Conservation (phyloP, 1,140 invertebrate genomes). For the Leptoteleia sp. region DNA sequence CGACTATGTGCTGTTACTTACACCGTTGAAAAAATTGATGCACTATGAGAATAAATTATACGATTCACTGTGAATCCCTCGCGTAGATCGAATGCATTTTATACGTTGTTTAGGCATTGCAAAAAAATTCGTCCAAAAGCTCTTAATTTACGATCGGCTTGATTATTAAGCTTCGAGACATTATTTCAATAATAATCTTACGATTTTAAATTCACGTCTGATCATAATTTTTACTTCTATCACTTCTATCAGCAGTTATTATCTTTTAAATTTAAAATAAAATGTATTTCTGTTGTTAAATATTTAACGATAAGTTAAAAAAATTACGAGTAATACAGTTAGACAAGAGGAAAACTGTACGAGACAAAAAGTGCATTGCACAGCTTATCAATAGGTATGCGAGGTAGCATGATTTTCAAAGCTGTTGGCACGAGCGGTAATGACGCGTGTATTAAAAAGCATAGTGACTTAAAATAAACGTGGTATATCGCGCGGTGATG, state of each 20-base stretch:
- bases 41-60: constrained; percentile 56
- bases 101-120: constrained; percentile 49
- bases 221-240: neutral
- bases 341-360: too few relatives aligned
- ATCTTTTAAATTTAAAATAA: too few relatives aligned
- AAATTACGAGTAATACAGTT: too few relatives aligned
- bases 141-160: constrained; percentile 31
- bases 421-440: constrained; percentile 71
- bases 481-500: constrained; percentile 71
- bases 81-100: constrained; percentile 60
- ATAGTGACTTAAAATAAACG: constrained; percentile 77
- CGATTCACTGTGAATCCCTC: constrained; percentile 57
- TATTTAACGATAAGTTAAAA: too few relatives aligned
- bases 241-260: too few relatives aligned
- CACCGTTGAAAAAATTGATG: constrained; percentile 56
- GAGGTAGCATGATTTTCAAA: constrained; percentile 45
- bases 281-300: too few relatives aligned
- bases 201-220: neutral
- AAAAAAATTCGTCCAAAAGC: constrained; percentile 45
- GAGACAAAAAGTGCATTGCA: constrained; percentile 31
- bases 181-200: too few relatives aligned
- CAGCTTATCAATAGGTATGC: constrained; percentile 55
- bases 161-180: constrained; percentile 6
- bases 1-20: constrained; percentile 59
- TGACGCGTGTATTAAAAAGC: constrained; percentile 78